Evolutionary conservation across 2,113 vertebrate species (phyloP), one percentile per base, ranked within the genome.

Genomic region (Phyllostomus hastatus): DNA sequence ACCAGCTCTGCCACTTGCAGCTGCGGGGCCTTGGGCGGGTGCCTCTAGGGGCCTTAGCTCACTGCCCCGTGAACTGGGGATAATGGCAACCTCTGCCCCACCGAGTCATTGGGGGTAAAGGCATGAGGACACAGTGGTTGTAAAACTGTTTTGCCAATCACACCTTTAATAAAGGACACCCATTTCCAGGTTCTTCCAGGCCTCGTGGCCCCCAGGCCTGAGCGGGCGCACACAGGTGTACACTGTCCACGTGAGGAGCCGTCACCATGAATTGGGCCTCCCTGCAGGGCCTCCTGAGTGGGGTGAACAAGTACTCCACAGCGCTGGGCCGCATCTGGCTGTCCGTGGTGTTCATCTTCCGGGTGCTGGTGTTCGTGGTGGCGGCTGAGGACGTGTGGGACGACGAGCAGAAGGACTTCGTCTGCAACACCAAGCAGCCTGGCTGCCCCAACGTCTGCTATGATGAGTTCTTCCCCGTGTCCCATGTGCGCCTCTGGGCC

Each of bases 361-460:
- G 99, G 5, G 98, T 99, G 87, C 97, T 99, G 98, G 99, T 99
- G 91, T 99, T 99, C 5, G 98, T 99, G 94, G 99, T 99, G 96
- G 99, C 99, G 0, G 99, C 99, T 0, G 99, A 99, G 96, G 97
- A 98, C 1, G 99, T 99, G 70, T 99, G 99, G 99, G 98, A 98
- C 0, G 99, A 99, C 0, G 99, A 99, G 15, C 99, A 99, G 94
- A 99, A 99, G 50, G 99, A 99, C 95, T 99, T 99, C 72, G 97
- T 99, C 97, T 99, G 99, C 97, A 99, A 99, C 97, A 99, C 98
- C 93, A 98, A 94, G 93, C 99, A 99, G 98, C 99, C 99, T 0
- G 99, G 99, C 84, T 99, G 99, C 69, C 81, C 99, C 96, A 99
- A 99, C 3, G 98, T 99, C 93, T 99, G 99, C 98, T 99, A 99